Evolutionary conservation across 2,888 invertebrate species (phyloP).

Genomic region (Herminia tarsipennalis): DNA sequence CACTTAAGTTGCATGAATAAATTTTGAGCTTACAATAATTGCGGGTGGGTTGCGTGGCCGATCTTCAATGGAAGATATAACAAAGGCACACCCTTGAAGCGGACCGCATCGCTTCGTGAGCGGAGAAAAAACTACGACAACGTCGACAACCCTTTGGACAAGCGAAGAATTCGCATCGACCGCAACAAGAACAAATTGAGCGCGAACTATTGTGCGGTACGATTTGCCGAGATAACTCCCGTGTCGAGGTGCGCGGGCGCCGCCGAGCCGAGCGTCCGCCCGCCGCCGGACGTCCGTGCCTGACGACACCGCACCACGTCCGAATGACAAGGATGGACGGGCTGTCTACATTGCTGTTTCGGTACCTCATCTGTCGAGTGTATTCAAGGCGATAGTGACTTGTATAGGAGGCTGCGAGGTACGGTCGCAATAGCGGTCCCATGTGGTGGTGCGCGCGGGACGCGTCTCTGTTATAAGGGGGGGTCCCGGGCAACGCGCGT

Average conservation of each 20-base stretch:
- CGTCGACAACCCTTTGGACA: slow-evolving; percentile 71
- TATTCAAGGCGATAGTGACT: slow-evolving; percentile 45
- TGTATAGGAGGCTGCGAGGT: slow-evolving; percentile 56
- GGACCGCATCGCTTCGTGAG: slow-evolving; percentile 56
- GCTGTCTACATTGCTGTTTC: slow-evolving; percentile 51
- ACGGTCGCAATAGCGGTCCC: slow-evolving; percentile 56
- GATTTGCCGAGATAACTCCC: slow-evolving; percentile 83
- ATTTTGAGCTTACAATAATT: slow-evolving; percentile 60
- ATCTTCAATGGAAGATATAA: slow-evolving; percentile 63
- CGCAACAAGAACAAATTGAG: slow-evolving; percentile 85
- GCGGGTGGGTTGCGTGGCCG: slow-evolving; percentile 49
- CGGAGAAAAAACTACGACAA: slow-evolving; percentile 75
- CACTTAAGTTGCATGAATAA: no score
- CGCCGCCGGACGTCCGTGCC: slow-evolving; percentile 67
- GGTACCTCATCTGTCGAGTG: slow-evolving; percentile 20
- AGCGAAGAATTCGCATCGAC: slow-evolving; percentile 81
- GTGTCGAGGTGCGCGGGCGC: slow-evolving; percentile 73
- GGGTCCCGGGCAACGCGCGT: slow-evolving; percentile 81
- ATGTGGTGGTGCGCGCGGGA: slow-evolving; percentile 75
- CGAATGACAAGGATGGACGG: slow-evolving; percentile 25
- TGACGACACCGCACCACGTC: slow-evolving; percentile 42
- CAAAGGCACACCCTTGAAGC: slow-evolving; percentile 63
- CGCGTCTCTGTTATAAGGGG: slow-evolving; percentile 82
- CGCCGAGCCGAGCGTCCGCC: slow-evolving; percentile 58
- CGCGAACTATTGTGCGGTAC: slow-evolving; percentile 82